Conservation (phyloP, 2,797 vertebrate species). For the Champsocephalus esox region DNA sequence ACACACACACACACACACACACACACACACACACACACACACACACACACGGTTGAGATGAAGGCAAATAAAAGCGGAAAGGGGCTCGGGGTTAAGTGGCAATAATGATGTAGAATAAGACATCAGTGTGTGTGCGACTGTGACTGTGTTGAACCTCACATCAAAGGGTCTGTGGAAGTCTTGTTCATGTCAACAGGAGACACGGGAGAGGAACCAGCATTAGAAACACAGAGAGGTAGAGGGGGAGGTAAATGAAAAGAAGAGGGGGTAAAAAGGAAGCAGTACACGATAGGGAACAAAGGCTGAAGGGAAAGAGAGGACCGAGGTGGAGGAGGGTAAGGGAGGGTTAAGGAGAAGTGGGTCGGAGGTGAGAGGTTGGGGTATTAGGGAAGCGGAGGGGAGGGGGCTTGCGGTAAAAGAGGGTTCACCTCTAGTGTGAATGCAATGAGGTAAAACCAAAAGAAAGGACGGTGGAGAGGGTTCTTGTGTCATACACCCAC, state of each 20-base stretch:
- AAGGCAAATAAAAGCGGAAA: slow-evolving; percentile 74
- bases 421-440: slow-evolving; percentile 80
- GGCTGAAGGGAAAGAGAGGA: slow-evolving; percentile 61
- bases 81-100: slow-evolving; percentile 80
- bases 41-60: slow-evolving; percentile 60
- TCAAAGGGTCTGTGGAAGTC: slow-evolving; percentile 74
- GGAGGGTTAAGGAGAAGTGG: slow-evolving; percentile 68
- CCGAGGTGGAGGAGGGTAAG: slow-evolving; percentile 64
- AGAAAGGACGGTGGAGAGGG: slow-evolving; percentile 77
- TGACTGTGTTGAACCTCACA: slow-evolving; percentile 55
- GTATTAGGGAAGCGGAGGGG: slow-evolving; percentile 53
- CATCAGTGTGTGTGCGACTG: slow-evolving; percentile 42
- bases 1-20: no score
- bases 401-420: slow-evolving; percentile 46
- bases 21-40: no score
- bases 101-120: slow-evolving; percentile 81
- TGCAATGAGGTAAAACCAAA: slow-evolving; percentile 72
- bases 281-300: slow-evolving; percentile 78
- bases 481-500: slow-evolving; percentile 80
- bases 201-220: slow-evolving; percentile 51
- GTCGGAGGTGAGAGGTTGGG: slow-evolving; percentile 76
- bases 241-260: slow-evolving; percentile 36
- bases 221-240: slow-evolving; percentile 57
- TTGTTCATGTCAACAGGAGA: slow-evolving; percentile 78
- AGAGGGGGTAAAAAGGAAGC: slow-evolving; percentile 71